Evolutionary conservation across 2,888 invertebrate genomes (phyloP), one percentile per base, ranked within the genome.

Genomic region (Drosophila picticornis): DNA sequence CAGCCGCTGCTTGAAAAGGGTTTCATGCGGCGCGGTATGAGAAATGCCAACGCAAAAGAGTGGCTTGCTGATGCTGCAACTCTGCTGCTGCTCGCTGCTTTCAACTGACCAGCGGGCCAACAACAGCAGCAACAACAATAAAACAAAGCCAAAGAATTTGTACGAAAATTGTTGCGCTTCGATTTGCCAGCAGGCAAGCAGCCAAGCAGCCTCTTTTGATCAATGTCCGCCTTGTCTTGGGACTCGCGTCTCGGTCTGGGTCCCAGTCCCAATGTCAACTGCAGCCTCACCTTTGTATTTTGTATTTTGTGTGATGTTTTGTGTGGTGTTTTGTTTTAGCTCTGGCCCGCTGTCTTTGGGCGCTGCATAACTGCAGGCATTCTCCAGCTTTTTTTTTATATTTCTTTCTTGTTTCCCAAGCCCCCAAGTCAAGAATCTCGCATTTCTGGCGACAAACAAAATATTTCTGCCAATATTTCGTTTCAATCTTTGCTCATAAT

Each of bases 81-180:
- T 83, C 58, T 32, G 22, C 57, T 32, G 22, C 57, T 32, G 46
- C 53, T 50, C 72, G 76, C 70, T 80, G 79, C 78, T 72, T 79
- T 65, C 79, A 71, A 73, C 75, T 46, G 46, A 63, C 72, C 78
- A 68, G 46, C 34, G 53, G 59, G 27, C n/a, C 25, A 36, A n/a
- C 36, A 27, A 36, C 34, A 55, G 11, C 50, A 25, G 31, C 22
- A 25, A 25, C 29, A 75, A 25, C 4, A 16, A 50, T 52, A 61
- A 29, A 71, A 69, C 77, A 76, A 84, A 81, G 86, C 86, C 62
- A 48, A 88, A 82, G 87, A 88, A 88, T 88, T 90, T 88, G 90
- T 88, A 87, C 88, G 77, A 89, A 88, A 88, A 88, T 88, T 76
- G 75, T 90, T 88, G 90, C 89, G 89, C 86, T 88, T 90, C 90